Conservation (phyloP, 2,113 vertebrate genomes). For the Noctilio leporinus region DNA sequence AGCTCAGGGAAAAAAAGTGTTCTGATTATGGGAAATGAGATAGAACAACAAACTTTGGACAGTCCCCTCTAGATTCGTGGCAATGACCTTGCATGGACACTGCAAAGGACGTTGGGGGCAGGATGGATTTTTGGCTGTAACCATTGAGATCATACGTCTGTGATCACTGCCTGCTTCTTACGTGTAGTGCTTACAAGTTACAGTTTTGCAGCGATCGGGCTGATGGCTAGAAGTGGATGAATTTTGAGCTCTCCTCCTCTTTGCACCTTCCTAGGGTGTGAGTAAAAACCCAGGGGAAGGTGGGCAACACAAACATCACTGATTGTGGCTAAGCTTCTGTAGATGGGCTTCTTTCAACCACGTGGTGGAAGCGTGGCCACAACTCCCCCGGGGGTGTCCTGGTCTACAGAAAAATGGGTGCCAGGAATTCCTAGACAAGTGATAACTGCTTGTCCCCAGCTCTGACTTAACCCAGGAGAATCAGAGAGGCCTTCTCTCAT, state of each 20-base stretch:
- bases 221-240: neutral
- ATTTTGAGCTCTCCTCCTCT: neutral
- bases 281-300: neutral
- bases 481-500: neutral
- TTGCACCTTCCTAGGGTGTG: neutral
- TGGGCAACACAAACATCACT: neutral
- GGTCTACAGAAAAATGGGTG: neutral
- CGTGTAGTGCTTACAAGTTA: neutral
- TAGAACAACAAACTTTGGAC: neutral
- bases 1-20: neutral
- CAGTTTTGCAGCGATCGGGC: neutral
- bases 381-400: neutral
- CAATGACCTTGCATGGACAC: neutral
- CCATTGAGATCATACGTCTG: neutral
- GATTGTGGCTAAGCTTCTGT: neutral
- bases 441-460: neutral
- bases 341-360: neutral
- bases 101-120: neutral
- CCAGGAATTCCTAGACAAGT: neutral
- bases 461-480: neutral
- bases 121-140: neutral
- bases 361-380: fast-evolving
- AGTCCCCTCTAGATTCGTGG: neutral
- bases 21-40: neutral
- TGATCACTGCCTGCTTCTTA: neutral